Conservation (phyloP, 2,888 invertebrate genomes). For the Ligdia adustata region DNA sequence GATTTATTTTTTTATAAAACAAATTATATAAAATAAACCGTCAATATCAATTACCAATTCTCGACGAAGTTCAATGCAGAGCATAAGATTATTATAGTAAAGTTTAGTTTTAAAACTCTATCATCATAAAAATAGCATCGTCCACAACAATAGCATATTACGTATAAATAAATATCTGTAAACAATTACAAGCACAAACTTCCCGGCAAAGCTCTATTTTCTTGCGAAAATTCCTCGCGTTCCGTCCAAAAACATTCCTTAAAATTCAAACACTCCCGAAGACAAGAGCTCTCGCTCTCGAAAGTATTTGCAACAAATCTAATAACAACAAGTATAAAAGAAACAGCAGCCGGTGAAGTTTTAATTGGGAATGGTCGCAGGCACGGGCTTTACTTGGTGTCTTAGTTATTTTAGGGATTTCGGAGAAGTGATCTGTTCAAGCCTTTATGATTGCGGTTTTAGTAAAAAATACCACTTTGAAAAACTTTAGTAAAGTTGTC, state of each 20-base stretch:
- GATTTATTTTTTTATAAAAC: too few species aligned
- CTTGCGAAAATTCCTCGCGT: slow-evolving; percentile 10
- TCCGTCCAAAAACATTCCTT: slow-evolving; percentile 22
- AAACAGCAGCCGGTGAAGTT: slow-evolving; percentile 30
- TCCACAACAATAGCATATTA: background rate
- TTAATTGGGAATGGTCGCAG: slow-evolving; percentile 27
- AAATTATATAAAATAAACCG: too few species aligned
- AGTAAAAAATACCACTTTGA: too few species aligned
- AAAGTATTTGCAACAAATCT: slow-evolving; percentile 33
- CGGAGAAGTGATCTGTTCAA: too few species aligned
- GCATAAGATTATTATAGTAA: too few species aligned
- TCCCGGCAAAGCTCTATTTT: slow-evolving; percentile 5
- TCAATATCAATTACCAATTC: too few species aligned
- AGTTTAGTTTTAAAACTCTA: too few species aligned
- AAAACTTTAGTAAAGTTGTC: too few species aligned
- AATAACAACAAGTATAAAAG: slow-evolving; percentile 29
- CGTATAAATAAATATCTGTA: background rate
- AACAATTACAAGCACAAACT: slow-evolving; percentile 1
- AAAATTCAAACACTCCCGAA: slow-evolving; percentile 20
- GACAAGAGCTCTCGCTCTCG: slow-evolving; percentile 12
- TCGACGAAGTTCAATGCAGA: too few species aligned
- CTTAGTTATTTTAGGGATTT: slow-evolving; percentile 8
- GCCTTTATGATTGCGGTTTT: too few species aligned
- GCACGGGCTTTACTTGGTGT: background rate
- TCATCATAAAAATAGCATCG: background rate